phyloP scores from a whole-genome alignment of 2,888 invertebrate species.

The Chrysopilus asiliformis region DNA sequence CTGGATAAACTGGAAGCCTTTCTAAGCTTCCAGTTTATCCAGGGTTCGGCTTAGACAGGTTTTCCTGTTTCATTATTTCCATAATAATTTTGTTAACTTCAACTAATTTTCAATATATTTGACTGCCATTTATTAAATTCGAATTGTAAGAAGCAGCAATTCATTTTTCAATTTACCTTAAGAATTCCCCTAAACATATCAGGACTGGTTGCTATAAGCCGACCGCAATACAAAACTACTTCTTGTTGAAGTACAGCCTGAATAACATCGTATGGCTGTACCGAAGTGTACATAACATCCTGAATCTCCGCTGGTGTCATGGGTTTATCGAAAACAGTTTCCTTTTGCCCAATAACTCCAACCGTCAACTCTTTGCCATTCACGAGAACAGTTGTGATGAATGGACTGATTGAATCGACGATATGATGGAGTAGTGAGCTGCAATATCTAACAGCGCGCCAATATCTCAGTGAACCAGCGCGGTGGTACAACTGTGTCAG shows the following conservation, averaged over 20 bases:
- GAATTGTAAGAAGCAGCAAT: not conserved
- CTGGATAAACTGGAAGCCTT: too few relatives aligned
- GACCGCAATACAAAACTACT: conserved; percentile 84
- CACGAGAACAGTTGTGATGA: conserved; percentile 93
- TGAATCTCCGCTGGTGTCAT: conserved; percentile 94
- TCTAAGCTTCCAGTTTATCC: too few relatives aligned
- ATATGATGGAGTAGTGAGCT: conserved; percentile 86
- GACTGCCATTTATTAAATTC: too few relatives aligned
- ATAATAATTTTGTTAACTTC: too few relatives aligned
- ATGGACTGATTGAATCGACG: conserved; percentile 96
- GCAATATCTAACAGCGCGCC: conserved; percentile 90
- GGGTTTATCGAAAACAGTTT: conserved; percentile 95
- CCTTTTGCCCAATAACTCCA: conserved; percentile 86
- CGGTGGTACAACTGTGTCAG: conserved; percentile 61
- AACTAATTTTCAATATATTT: too few relatives aligned
- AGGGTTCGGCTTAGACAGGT: too few relatives aligned
- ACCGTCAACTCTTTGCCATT: conserved; percentile 94
- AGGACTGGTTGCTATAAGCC: conserved; percentile 83
- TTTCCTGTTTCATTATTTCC: too few relatives aligned
- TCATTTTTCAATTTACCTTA: conserved; percentile 41
- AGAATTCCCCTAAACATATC: conserved; percentile 92
- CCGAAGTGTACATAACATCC: conserved; percentile 78
- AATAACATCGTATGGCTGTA: conserved; percentile 80
- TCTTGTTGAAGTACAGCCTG: conserved; percentile 54
- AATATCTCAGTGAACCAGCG: conserved; percentile 75